Percentiles rank a stretch among this genome's conserved stretches.
Conservation (phyloP, 2,888 invertebrate genomes). For the Morpho achilles region DNA sequence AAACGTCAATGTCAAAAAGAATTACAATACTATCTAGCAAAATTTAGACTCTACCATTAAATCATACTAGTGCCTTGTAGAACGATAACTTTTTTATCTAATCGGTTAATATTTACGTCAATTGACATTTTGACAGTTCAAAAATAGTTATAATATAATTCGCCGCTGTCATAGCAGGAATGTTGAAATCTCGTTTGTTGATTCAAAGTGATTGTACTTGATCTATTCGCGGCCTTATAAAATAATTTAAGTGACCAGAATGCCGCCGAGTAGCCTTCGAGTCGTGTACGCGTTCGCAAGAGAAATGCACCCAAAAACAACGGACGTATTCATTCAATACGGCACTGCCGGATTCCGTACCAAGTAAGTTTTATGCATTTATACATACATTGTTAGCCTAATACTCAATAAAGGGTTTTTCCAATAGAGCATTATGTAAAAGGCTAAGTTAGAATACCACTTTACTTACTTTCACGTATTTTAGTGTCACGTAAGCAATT, state of each 20-base stretch:
- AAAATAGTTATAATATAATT: slow-evolving; percentile 23
- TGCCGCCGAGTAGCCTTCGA: slow-evolving; percentile 80
- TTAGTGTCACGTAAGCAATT: slow-evolving; percentile 37
- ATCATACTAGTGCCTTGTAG: too few relatives aligned
- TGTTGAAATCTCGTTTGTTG: slow-evolving; percentile 72
- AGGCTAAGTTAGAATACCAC: neutral
- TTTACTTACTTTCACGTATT: neutral
- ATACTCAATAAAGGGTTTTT: slow-evolving; percentile 23
- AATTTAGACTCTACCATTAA: too few relatives aligned
- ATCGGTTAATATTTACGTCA: slow-evolving; percentile 1
- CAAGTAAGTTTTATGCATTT: slow-evolving; percentile 78
- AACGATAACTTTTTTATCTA: neutral
- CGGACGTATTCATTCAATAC: slow-evolving; percentile 84
- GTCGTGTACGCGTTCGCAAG: slow-evolving; percentile 88
- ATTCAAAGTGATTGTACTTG: slow-evolving; percentile 71
- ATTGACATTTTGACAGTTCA: slow-evolving; percentile 24
- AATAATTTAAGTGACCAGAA: slow-evolving; percentile 65
- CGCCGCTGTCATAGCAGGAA: slow-evolving; percentile 54
- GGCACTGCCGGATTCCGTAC: slow-evolving; percentile 93
- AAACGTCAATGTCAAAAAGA: neutral
- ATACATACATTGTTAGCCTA: slow-evolving; percentile 5
- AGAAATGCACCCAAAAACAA: slow-evolving; percentile 87
- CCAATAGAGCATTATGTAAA: neutral
- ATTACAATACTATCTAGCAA: too few relatives aligned
- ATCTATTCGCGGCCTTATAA: slow-evolving; percentile 64